Evolutionary conservation across 2,113 vertebrate genomes (phyloP).

Genomic region (Amblyornis subalaris): DNA sequence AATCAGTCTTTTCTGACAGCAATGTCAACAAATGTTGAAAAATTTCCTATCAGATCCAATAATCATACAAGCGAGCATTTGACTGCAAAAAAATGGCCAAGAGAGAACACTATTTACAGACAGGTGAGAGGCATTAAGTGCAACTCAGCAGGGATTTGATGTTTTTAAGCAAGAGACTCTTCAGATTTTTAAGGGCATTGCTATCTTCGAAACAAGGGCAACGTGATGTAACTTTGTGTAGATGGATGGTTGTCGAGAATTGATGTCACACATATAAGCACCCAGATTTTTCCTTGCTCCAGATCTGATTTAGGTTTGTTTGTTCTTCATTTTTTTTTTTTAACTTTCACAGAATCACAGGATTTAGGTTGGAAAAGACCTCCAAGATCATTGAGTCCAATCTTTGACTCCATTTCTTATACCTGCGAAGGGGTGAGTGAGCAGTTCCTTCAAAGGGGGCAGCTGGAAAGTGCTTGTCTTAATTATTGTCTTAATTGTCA

Average conservation of each 20-base stretch:
- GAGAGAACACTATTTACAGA: not conserved
- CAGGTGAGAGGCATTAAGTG: not conserved
- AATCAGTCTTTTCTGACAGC: not conserved
- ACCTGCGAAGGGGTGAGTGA: fast-evolving
- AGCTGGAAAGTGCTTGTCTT: not conserved
- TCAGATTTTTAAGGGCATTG: not conserved
- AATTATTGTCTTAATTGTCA: not conserved
- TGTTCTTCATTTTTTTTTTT: not conserved
- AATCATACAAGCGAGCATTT: not conserved
- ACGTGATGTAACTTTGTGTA: fast-evolving
- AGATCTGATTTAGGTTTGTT: not conserved
- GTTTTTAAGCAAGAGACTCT: not conserved
- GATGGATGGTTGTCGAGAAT: not conserved
- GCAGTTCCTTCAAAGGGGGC: not conserved
- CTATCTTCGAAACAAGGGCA: not conserved
- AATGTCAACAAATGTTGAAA: not conserved
- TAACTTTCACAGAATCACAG: not conserved
- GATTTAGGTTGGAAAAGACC: not conserved
- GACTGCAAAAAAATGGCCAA: not conserved
- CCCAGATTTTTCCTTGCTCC: fast-evolving
- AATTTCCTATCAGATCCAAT: not conserved
- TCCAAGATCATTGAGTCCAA: not conserved
- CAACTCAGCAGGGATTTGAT: not conserved
- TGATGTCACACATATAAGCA: fast-evolving
- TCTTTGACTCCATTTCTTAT: not conserved